These are phyloP conservation scores for Coccyzus lansbergi DNA, from an alignment of 2,797 vertebrate genomes.

Conservation along the genomic window DNA sequence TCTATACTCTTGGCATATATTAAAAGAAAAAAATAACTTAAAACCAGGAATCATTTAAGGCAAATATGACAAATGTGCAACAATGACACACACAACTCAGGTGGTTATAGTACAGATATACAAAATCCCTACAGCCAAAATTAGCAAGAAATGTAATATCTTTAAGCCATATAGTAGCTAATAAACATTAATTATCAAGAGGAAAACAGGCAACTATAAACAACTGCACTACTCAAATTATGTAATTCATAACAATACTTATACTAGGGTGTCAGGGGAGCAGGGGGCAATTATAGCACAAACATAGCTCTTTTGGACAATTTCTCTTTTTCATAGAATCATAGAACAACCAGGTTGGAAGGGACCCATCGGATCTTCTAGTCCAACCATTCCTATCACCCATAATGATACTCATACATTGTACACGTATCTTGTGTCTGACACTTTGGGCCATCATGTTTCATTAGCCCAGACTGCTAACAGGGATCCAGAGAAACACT, in stretches of 20 bases:
- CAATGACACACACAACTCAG: neutral
- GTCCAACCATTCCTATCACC: too few species aligned
- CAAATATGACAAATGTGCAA: neutral
- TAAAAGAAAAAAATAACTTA: accelerated
- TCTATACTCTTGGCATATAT: neutral
- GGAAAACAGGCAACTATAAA: neutral
- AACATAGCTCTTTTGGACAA: neutral
- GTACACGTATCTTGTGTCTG: neutral
- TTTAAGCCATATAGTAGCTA: neutral
- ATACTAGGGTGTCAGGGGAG: too few species aligned
- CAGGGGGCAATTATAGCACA: too few species aligned
- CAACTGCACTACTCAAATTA: neutral
- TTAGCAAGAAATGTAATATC: neutral
- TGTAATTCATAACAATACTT: neutral
- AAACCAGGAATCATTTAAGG: neutral
- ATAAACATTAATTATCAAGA: neutral
- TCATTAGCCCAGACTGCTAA: neutral
- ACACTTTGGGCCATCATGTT: neutral
- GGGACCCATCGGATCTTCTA: too few species aligned
- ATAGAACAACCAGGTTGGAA: too few species aligned
- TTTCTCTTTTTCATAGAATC: neutral
- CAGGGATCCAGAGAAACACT: neutral
- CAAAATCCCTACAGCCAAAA: neutral
- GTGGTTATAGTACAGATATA: neutral
- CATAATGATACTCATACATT: neutral